Evolutionary conservation across 37 sponge, comb jelly and placozoan species (phyloP), one percentile per base, ranked within the genome.

Genomic region (Eunapius fragilis): DNA sequence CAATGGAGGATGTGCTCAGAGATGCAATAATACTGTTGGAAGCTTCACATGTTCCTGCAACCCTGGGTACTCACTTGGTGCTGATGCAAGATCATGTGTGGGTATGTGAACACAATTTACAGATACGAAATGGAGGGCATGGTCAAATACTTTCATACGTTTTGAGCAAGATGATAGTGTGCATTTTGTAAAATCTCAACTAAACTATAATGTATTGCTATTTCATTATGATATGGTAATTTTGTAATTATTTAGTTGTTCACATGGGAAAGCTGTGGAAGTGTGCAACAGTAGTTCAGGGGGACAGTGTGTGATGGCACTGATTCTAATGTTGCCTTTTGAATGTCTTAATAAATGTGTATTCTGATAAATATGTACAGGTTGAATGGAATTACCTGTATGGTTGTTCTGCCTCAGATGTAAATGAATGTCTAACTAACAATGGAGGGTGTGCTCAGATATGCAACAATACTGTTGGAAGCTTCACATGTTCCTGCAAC

Each of bases 231-330:
- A 17, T 58, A 58, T 58, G 58, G 58, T 17, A 41, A 41, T 41
- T 41, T 41, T 41, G 41, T 41, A 41, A 41, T 41, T 58, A 58
- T 58, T 58, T 10, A 58, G 58, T 10, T 58, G 58, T 13, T 17
- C 22, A 58, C 58, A 58, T 58, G 17, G 14, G 33, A 32, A 7
- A n/a, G 35, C 27, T 25, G 87, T 86, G 33, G 80, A 86, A 35
- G 10, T 86, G 0, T 86, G 87, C 73, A 58, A 73, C 74, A 86
- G 80, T 58, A 72, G 70, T 31, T 25, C 32, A 31, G 71, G 87
- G 80, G 87, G 87, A 31, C 72, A 38, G 87, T 86, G 25, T 79
- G 87, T 86, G 87, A 86, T 86, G 87, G 77, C 48, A 34, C n/a
- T 31, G 79, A 86, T 79, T 78, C 87, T 71, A 79, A 33, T 32